phyloP scores from a whole-genome alignment of 1,140 invertebrate species.

The Heliconius congener region DNA sequence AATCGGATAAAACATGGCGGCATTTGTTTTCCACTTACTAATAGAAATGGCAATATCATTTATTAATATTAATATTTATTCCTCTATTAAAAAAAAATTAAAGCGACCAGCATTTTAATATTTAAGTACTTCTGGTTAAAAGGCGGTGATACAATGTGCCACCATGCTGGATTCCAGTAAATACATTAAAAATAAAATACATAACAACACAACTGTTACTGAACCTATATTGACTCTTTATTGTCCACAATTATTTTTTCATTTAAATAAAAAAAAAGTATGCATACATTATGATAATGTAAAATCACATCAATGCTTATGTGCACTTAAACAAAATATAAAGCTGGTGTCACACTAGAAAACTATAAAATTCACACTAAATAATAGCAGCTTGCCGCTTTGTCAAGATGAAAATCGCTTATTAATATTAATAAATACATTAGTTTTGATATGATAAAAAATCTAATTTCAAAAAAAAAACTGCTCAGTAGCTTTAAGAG shows the following conservation, averaged over 20 bases:
- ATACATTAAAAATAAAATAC: background rate
- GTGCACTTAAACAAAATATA: conserved; percentile 37
- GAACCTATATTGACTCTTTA: conserved; percentile 33
- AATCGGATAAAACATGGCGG: background rate
- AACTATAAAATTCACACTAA: conserved; percentile 4
- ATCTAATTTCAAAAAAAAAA: background rate
- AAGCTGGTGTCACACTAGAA: conserved; percentile 41
- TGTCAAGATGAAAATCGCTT: conserved; percentile 3
- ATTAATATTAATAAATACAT: background rate
- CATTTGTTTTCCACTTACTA: background rate
- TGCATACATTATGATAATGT: conserved; percentile 40
- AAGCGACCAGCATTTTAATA: background rate
- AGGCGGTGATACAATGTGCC: background rate
- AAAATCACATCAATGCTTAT: conserved; percentile 45
- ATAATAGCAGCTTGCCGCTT: background rate
- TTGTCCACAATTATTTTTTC: conserved; percentile 33
- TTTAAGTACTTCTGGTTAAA: background rate
- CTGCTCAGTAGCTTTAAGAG: background rate
- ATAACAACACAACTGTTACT: conserved; percentile 29
- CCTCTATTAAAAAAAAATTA: background rate
- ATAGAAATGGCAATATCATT: background rate
- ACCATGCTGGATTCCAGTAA: background rate
- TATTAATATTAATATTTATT: background rate
- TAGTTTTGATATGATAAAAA: background rate
- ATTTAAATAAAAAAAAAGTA: conserved; percentile 18